Percentiles rank a stretch among this genome's conserved stretches.
phyloP scores from a whole-genome alignment of 2,797 vertebrate genomes.

The Thaleichthys pacificus region DNA sequence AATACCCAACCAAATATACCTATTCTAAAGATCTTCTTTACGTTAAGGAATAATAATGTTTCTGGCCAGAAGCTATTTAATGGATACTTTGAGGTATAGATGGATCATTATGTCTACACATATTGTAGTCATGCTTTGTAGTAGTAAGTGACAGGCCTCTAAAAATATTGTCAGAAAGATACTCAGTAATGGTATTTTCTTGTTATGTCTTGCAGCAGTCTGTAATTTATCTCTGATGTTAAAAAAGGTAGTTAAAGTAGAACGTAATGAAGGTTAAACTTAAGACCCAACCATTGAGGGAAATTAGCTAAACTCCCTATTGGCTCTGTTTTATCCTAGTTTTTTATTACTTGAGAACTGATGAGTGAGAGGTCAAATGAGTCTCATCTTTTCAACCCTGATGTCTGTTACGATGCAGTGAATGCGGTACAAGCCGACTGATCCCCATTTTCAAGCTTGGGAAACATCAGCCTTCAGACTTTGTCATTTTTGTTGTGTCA shows the following conservation, averaged over 20 bases:
- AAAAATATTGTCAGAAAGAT: background rate
- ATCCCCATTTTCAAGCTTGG: background rate
- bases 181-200: background rate
- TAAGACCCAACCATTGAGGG: slow-evolving; percentile 1
- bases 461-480: background rate
- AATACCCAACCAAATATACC: background rate
- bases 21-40: background rate
- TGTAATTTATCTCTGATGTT: background rate
- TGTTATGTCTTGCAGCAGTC: slow-evolving; percentile 1
- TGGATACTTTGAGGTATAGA: background rate
- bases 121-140: background rate
- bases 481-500: background rate
- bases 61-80: background rate
- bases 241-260: background rate
- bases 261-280: slow-evolving; percentile 3
- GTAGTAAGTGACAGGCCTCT: background rate
- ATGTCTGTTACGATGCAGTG: background rate
- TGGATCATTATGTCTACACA: background rate
- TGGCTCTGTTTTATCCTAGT: slow-evolving; percentile 26
- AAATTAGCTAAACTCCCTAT: slow-evolving; percentile 24
- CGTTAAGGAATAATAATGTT: background rate
- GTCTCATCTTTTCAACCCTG: background rate
- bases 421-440: background rate
- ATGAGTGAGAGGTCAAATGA: background rate
- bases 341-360: slow-evolving; percentile 17